Conservation (phyloP, 1,140 invertebrate species). For the Venturia canescens region DNA sequence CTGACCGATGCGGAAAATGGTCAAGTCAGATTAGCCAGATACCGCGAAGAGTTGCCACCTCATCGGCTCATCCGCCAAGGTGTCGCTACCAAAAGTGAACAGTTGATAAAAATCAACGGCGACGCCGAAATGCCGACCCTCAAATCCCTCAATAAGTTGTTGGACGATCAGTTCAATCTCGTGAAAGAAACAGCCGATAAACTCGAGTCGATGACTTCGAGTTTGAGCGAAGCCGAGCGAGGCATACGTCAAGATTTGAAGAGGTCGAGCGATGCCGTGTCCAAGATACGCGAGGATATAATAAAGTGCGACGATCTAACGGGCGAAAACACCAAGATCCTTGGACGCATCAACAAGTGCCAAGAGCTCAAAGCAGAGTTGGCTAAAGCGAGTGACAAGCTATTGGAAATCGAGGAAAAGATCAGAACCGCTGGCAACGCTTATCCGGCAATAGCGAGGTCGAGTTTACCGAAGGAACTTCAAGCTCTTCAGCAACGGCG, state of each 20-base stretch:
- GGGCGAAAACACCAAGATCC: conserved; percentile 89
- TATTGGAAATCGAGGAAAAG: conserved; percentile 80
- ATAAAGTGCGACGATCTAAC: conserved; percentile 95
- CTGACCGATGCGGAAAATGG: conserved; percentile 88
- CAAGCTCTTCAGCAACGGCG: conserved; percentile 87
- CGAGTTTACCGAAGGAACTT: conserved; percentile 87
- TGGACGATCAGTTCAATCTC: conserved; percentile 88
- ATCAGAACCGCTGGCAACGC: conserved; percentile 79
- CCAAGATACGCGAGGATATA: conserved; percentile 88
- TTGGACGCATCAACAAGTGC: conserved; percentile 86
- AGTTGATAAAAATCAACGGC: conserved; percentile 88
- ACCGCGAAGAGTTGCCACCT: conserved; percentile 89
- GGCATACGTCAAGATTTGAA: conserved; percentile 85
- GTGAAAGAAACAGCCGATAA: conserved; percentile 85
- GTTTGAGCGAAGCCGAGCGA: conserved; percentile 86
- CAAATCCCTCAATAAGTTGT: conserved; percentile 81
- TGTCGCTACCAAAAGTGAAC: conserved; percentile 87
- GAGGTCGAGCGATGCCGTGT: conserved; percentile 82
- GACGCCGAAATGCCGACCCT: conserved; percentile 84
- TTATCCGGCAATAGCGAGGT: conserved; percentile 88
- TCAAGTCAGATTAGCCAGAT: conserved; percentile 86
- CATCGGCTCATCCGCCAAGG: conserved; percentile 86
- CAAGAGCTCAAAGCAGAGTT: conserved; percentile 84
- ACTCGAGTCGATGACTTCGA: conserved; percentile 84
- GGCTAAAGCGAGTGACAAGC: conserved; percentile 76